Base-by-base conservation (phyloP, 2,113 vertebrate species). In the Tachysurus vachellii region DNA sequence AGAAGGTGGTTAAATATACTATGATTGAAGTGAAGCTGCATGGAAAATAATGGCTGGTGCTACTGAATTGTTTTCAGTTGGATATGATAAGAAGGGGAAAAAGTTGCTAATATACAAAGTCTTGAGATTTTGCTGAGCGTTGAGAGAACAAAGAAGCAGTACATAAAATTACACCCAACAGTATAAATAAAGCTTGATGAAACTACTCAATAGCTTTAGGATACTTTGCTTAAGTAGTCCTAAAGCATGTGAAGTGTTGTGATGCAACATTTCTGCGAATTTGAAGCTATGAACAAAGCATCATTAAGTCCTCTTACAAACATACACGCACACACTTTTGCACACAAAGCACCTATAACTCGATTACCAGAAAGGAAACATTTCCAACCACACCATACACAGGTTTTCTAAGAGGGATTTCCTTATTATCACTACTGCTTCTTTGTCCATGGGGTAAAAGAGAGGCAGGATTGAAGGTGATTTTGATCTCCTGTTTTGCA, bases 401-500 rank as follows among this genome's bases (percentile, higher is more conserved):
- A 70, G 59, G 42, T 83, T 91, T 90, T 90, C 42, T 77, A 89
- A 91, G 75, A 88, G 88, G 87, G 85, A 88, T 88, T 83, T 90
- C 86, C 83, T 85, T 91, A 66, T 21, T 28, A 85, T 86, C 88
- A 88, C 87, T 82, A 62, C 66, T 83, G 84, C 83, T 44, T 87
- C 79, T 80, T 89, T 88, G 76, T 93, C 89, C 85, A 83, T 87
- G 54, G 84, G 82, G 82, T 75, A 80, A 21, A 53, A 79, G 53
- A 66, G 89, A 89, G 88, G 89, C 91, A 90, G 84, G 84, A 91
- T 90, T 85, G 91, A 82, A 90, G 89, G 90, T 93, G 89, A 93
- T 94, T 87, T 92, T 92, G 85, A 93, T 85, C 91, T 93, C 92
- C 91, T 92, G 87, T 92, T 93, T 93, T 90, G 92, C 92, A 93